These are phyloP conservation scores for Hippocampus zosterae DNA, from an alignment of 2,113 vertebrate genomes.

Conservation along the genomic window DNA sequence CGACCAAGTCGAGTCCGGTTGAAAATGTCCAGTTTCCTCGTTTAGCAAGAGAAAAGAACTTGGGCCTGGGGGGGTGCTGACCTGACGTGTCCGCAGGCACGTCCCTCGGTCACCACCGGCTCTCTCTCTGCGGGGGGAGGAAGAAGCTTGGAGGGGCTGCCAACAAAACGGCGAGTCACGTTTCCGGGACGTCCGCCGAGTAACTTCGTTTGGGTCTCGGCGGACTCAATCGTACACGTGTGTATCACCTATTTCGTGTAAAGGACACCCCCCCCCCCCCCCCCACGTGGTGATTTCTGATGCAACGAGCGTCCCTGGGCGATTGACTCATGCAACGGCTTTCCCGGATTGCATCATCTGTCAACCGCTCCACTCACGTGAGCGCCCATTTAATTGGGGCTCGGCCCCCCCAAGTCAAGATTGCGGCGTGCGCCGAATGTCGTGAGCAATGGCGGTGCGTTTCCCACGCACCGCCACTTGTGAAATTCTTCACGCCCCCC, in stretches of 20 bases:
- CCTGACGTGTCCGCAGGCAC: slow-evolving; percentile 60
- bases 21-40: slow-evolving; percentile 61
- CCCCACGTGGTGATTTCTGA: slow-evolving; percentile 7
- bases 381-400: slow-evolving; percentile 18
- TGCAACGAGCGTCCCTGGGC: slow-evolving; percentile 14
- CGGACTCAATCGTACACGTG: too few species aligned
- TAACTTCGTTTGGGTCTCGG: too few species aligned
- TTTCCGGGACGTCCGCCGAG: neutral
- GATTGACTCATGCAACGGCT: slow-evolving; percentile 43
- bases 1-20: slow-evolving; percentile 49
- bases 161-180: slow-evolving; percentile 24
- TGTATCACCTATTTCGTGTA: too few species aligned
- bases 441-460: slow-evolving; percentile 14
- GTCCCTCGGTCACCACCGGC: slow-evolving; percentile 34
- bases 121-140: neutral
- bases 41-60: slow-evolving; percentile 53
- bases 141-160: neutral
- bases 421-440: slow-evolving; percentile 8
- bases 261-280: too few species aligned
- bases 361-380: slow-evolving; percentile 30
- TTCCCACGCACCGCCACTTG: neutral
- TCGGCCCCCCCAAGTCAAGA: slow-evolving; percentile 27
- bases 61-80: slow-evolving; percentile 18
- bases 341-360: slow-evolving; percentile 64
- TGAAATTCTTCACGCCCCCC: neutral